phyloP scores from a whole-genome alignment of 2,888 invertebrate species.

The Phytoseiulus persimilis region DNA sequence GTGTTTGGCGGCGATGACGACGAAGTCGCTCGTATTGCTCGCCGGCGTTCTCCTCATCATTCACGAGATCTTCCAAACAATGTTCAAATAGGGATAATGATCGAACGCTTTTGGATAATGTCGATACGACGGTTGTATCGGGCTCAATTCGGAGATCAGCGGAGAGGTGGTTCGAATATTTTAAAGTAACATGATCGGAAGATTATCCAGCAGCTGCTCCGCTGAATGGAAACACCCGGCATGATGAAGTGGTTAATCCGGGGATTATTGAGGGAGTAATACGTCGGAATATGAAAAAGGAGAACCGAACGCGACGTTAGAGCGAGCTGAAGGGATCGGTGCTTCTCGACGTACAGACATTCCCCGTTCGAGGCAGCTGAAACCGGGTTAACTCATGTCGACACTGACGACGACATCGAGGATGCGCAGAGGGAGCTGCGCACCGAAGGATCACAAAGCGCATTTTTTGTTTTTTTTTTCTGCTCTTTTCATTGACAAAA shows the following conservation, averaged over 20 bases:
- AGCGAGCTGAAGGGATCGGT: no score
- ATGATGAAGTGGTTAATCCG: neutral
- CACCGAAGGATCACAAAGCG: neutral
- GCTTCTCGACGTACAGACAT: no score
- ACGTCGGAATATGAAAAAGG: neutral
- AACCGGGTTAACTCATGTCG: no score
- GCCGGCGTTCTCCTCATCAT: neutral
- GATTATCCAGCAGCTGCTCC: neutral
- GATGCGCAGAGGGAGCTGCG: neutral
- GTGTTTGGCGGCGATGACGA: no score
- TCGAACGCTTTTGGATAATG: neutral
- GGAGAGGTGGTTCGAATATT: neutral
- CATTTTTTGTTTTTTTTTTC: neutral
- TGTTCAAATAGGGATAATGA: neutral
- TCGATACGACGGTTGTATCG: neutral
- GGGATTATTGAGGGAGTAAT: neutral
- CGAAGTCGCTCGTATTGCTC: neutral
- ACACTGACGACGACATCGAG: neutral
- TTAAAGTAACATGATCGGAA: neutral
- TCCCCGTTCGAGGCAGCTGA: no score
- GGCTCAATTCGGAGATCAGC: neutral
- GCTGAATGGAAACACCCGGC: neutral
- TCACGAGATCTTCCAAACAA: neutral
- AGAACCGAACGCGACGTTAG: neutral
- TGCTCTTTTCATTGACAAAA: neutral